phyloP scores from a whole-genome alignment of 1,140 invertebrate genomes.

The Drosophila repleta region DNA sequence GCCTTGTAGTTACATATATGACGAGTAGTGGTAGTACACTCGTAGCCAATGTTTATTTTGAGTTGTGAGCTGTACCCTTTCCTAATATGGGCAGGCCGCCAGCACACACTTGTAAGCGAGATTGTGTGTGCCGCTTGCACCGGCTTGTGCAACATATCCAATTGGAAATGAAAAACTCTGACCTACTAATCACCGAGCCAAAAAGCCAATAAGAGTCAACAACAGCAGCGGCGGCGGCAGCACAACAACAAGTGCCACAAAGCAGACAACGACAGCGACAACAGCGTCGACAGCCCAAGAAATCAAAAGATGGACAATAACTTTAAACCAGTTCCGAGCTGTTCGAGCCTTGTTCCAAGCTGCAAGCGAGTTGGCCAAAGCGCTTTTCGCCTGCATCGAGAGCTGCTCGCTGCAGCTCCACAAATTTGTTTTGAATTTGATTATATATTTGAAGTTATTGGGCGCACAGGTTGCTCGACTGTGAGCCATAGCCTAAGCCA shows the following conservation, averaged over 20 bases:
- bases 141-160: slow-evolving; percentile 71
- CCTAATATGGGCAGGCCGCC: slow-evolving; percentile 66
- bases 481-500: slow-evolving; percentile 13
- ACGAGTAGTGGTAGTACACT: slow-evolving; percentile 38
- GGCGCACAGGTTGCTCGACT: slow-evolving; percentile 58
- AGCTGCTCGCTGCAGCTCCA: slow-evolving; percentile 58
- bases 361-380: slow-evolving; percentile 25
- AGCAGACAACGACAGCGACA: slow-evolving; percentile 45
- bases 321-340: slow-evolving; percentile 75
- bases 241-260: slow-evolving; percentile 55
- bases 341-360: slow-evolving; percentile 69
- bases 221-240: slow-evolving; percentile 56
- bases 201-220: slow-evolving; percentile 81
- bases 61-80: slow-evolving; percentile 63
- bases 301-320: slow-evolving; percentile 81
- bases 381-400: slow-evolving; percentile 58
- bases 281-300: slow-evolving; percentile 69
- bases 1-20: slow-evolving; percentile 58
- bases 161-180: slow-evolving; percentile 82
- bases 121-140: slow-evolving; percentile 51
- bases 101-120: slow-evolving; percentile 60
- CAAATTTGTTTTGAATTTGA: slow-evolving; percentile 82
- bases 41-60: slow-evolving; percentile 50
- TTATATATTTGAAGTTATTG: slow-evolving; percentile 57
- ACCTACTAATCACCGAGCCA: slow-evolving; percentile 81